Evolutionary conservation across 2,888 invertebrate species (phyloP).

Genomic region (Deilephila elpenor): DNA sequence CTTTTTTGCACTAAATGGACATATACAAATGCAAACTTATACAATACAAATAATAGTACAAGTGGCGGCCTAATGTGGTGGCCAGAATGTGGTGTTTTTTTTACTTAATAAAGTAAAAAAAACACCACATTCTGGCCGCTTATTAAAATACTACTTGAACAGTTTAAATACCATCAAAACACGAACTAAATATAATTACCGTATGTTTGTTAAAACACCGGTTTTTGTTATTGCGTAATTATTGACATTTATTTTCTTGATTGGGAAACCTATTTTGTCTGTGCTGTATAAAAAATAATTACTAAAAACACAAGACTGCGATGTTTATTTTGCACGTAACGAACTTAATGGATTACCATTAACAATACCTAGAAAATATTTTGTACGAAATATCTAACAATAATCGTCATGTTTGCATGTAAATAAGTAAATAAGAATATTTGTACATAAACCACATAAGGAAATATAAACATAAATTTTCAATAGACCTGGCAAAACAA

Average conservation of each 20-base stretch:
- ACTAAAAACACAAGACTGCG: too few relatives aligned
- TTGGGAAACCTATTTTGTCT: not conserved
- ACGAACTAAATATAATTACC: not conserved
- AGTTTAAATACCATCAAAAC: not conserved
- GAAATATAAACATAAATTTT: not conserved
- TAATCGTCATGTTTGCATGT: not conserved
- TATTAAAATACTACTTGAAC: slow-evolving; percentile 4
- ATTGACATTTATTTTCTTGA: not conserved
- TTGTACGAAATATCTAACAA: not conserved
- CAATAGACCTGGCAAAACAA: not conserved
- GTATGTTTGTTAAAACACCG: not conserved
- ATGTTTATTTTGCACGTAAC: too few relatives aligned
- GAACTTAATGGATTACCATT: too few relatives aligned
- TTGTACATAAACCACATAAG: not conserved
- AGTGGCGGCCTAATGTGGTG: too few relatives aligned
- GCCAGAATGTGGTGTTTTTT: too few relatives aligned
- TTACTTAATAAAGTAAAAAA: not conserved
- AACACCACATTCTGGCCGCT: not conserved
- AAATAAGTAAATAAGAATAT: not conserved
- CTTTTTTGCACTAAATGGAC: too few relatives aligned
- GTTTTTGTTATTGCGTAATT: not conserved
- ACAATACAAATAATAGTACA: too few relatives aligned
- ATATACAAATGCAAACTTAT: too few relatives aligned
- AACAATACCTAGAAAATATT: not conserved
- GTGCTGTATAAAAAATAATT: too few relatives aligned